Conservation (phyloP, 2,797 vertebrate species). For the Betta splendens region DNA sequence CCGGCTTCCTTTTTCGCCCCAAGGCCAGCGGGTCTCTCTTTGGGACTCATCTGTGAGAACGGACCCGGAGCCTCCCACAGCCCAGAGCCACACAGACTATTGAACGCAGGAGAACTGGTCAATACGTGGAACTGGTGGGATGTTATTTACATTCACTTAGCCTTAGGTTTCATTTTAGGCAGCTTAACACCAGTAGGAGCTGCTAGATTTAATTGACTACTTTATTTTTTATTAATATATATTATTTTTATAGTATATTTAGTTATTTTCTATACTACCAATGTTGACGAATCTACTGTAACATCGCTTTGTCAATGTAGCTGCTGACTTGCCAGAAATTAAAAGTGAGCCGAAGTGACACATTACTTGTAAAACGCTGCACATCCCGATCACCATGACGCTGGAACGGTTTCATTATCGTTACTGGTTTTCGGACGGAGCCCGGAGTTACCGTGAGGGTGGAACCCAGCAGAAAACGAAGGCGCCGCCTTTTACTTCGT, state of each 20-base stretch:
- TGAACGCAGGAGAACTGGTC: not conserved
- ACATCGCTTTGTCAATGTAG: too few species aligned
- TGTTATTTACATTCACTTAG: conserved; percentile 40
- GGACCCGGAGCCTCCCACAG: conserved; percentile 34
- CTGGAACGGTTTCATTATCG: conserved; percentile 2
- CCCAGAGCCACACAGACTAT: conserved; percentile 13
- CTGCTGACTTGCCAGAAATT: too few species aligned
- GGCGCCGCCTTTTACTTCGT: conserved; percentile 37
- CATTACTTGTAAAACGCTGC: not conserved
- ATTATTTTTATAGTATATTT: too few species aligned
- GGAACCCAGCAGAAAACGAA: conserved; percentile 29
- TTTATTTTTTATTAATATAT: too few species aligned
- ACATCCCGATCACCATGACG: conserved; percentile 21
- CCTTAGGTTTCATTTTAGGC: conserved; percentile 44
- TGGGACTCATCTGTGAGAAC: conserved; percentile 40
- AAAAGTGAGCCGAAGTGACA: too few species aligned
- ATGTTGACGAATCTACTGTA: too few species aligned
- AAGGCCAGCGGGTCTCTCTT: conserved; percentile 28
- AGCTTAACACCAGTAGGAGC: conserved; percentile 46
- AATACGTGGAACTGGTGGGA: conserved; percentile 33
- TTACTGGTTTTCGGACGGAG: conserved; percentile 16
- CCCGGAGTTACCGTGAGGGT: conserved; percentile 18
- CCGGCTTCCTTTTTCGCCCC: conserved; percentile 14
- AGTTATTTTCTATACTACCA: too few species aligned
- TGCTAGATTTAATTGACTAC: conserved; percentile 29